A percentile compares a stretch with the other conserved stretches of the same genome.
Conservation (phyloP, 2,797 vertebrate genomes). For the Onychomys leucogaster region DNA sequence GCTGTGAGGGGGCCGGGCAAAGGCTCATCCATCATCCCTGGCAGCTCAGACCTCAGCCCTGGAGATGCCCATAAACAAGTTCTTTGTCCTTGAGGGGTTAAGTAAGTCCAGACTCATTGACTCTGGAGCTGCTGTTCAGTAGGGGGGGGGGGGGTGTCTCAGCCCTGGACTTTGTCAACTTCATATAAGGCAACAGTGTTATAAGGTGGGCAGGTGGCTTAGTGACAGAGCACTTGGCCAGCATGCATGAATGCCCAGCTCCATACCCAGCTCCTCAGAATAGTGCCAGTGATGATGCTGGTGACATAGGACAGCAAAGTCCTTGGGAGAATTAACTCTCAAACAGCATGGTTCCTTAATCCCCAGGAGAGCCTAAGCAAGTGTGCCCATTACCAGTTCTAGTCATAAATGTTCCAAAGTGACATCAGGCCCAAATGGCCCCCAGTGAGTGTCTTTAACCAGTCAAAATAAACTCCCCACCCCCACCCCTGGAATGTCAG, state of each 20-base stretch:
- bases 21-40: not conserved
- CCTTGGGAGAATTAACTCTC: not conserved
- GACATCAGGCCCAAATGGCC: not conserved
- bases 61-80: not conserved
- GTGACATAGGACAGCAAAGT: not conserved
- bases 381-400: not conserved
- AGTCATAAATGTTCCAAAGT: not conserved
- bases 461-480: not conserved
- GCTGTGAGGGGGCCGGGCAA: not conserved
- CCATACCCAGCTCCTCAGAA: not conserved
- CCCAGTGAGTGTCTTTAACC: not conserved
- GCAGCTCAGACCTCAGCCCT: not conserved
- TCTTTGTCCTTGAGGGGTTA: not conserved
- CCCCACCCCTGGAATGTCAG: not conserved
- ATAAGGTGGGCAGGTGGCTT: not conserved
- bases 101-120: not conserved
- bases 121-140: not conserved
- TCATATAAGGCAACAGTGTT: rapidly evolving
- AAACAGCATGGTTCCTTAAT: not conserved
- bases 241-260: not conserved
- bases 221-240: not conserved
- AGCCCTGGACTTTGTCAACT: rapidly evolving
- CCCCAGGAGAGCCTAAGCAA: rapidly evolving
- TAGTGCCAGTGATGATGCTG: rapidly evolving
- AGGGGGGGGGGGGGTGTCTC: no score